Percentiles rank a stretch among this genome's conserved stretches.
These are phyloP conservation scores for Bombus haemorrhoidalis DNA, from an alignment of 1,140 invertebrate species.

Conservation along the genomic window DNA sequence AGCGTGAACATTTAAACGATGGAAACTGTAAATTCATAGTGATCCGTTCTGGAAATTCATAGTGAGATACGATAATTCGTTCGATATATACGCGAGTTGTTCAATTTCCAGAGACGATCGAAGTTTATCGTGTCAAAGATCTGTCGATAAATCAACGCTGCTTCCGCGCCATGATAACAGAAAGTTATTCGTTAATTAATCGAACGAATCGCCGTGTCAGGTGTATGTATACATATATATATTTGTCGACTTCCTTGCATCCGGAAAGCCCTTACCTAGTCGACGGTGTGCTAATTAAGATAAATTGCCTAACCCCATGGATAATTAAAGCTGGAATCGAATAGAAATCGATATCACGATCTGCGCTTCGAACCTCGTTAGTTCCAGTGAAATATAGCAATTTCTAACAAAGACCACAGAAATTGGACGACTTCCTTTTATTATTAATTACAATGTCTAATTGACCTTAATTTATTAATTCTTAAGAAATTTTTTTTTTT, in stretches of 20 bases:
- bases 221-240: conserved; percentile 45
- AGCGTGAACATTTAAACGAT: no score
- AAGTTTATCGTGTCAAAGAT: conserved; percentile 4
- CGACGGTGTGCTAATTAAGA: conserved; percentile 63
- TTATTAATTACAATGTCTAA: no score
- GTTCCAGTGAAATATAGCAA: not conserved
- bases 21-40: no score
- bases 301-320: conserved; percentile 50
- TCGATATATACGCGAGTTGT: not conserved
- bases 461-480: not conserved
- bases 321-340: conserved; percentile 23
- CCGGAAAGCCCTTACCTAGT: conserved; percentile 25
- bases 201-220: conserved; percentile 9
- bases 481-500: not conserved
- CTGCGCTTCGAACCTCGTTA: not conserved
- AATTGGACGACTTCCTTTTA: no score
- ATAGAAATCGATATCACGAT: conserved; percentile 3
- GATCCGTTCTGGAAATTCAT: not conserved
- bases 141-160: conserved; percentile 17
- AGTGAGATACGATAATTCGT: not conserved
- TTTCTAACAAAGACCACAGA: no score
- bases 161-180: conserved; percentile 21
- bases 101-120: conserved; percentile 4
- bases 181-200: conserved; percentile 50
- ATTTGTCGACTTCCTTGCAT: conserved; percentile 61